phyloP scores from a whole-genome alignment of 2,113 vertebrate genomes.

The Caracal caracal region DNA sequence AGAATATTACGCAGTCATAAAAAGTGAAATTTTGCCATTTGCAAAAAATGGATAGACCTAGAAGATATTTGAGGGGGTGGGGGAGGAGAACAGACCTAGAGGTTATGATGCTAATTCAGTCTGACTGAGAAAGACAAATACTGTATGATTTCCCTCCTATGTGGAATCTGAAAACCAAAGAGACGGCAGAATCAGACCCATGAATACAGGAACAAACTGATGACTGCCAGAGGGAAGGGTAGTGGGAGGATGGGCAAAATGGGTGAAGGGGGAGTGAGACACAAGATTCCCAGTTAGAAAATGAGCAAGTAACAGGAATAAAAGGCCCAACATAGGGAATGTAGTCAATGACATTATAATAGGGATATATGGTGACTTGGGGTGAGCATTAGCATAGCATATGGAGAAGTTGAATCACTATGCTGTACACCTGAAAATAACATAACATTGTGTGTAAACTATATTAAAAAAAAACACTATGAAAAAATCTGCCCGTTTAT shows the following conservation, averaged over 20 bases:
- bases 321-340: neutral
- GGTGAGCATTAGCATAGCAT: neutral
- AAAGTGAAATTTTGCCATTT: neutral
- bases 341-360: neutral
- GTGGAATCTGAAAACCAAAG: neutral
- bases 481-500: neutral
- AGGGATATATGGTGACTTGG: neutral
- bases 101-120: neutral
- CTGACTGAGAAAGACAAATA: neutral
- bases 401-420: neutral
- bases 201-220: neutral
- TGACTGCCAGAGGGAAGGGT: neutral
- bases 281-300: neutral
- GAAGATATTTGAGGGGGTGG: no score
- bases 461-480: neutral
- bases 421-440: neutral
- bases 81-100: neutral
- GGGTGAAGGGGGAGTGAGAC: neutral
- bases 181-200: neutral
- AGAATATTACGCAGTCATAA: neutral
- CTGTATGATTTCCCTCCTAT: neutral
- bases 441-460: neutral
- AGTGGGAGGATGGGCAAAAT: neutral
- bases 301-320: neutral
- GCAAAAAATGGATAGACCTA: neutral